Base-by-base conservation (phyloP, 2,888 invertebrate species). In the Ganaspis brasiliensis region DNA sequence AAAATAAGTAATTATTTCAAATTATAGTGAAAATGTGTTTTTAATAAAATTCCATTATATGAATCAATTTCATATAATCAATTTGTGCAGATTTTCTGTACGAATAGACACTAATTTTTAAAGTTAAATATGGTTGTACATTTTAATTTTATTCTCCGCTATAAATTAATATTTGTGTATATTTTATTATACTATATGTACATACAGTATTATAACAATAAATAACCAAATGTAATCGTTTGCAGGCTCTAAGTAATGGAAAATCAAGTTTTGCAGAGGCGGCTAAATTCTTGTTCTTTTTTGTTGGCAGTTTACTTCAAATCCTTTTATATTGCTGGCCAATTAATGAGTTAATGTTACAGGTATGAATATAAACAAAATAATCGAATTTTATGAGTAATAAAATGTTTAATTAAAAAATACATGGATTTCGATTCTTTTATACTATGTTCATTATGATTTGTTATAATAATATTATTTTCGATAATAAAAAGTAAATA, bases 261-360 rank as follows among this genome's bases (percentile, higher is more conserved):
- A 24, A 24, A 6, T 9, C 14, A 57, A 26, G 21, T 57, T 35
- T 35, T 1, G n/a, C 9, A 31, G 31, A 14, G 12, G 8, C 3
- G 1, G n/a, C 24, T 9, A 14, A 1, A 2, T 9, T 59, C 5
- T 59, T 35, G 14, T 31, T 31, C 16, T n/a, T 16, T 31, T 59
- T 9, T 16, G 3, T 8, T 35, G 6, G 59, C 16, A 3, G 3
- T 59, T 16, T 59, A n/a, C 31, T 59, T 59, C 16, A 59, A 59
- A 16, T 59, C 31, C 59, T 59, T 2, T 31, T 59, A 16, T 59
- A 59, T 8, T 59, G 59, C 31, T 59, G 16, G 31, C 59, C 59
- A 59, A 31, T 24, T 31, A 31, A 59, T 35, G 59, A 59, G 24
- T 35, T 59, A 59, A 59, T 59, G 35, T 9, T 14, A 5, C 14